Conservation (phyloP, 1,140 invertebrate species). For the Brachionus paranguensis region DNA sequence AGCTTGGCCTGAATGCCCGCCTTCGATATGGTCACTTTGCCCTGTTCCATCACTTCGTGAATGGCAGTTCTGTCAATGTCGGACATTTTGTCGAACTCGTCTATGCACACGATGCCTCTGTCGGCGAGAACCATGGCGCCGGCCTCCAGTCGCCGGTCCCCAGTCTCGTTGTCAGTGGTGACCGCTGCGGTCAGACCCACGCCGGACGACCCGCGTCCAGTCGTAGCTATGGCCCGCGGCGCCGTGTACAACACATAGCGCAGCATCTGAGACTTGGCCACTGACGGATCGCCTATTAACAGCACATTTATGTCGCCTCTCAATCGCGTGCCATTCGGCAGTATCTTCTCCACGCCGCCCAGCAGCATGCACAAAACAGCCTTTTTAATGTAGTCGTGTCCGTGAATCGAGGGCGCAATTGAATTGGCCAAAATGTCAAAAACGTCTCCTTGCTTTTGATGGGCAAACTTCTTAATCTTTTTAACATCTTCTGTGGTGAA, state of each 20-base stretch:
- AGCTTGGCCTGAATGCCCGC: constrained; percentile 95
- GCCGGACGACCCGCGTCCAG: constrained; percentile 86
- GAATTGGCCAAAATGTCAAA: constrained; percentile 85
- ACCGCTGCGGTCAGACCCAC: constrained; percentile 95
- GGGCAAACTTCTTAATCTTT: constrained; percentile 77
- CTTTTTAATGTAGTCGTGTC: constrained; percentile 92
- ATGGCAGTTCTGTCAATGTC: constrained; percentile 97
- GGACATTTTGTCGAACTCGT: constrained; percentile 99
- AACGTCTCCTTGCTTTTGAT: constrained; percentile 66
- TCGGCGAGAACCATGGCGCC: constrained; percentile 99
- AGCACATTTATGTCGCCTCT: constrained; percentile 95
- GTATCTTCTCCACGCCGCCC: constrained; percentile 88
- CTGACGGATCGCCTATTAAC: constrained; percentile 95
- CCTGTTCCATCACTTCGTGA: constrained; percentile 79
- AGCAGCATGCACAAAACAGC: constrained; percentile 89
- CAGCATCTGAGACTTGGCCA: constrained; percentile 94
- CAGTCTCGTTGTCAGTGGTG: constrained; percentile 43
- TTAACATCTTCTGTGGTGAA: constrained; percentile 81
- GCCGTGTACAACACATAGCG: constrained; percentile 85
- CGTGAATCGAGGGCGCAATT: constrained; percentile 93
- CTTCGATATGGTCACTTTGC: constrained; percentile 91
- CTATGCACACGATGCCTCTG: constrained; percentile 94
- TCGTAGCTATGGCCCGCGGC: constrained; percentile 89
- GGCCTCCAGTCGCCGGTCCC: constrained; percentile 74
- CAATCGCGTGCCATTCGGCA: constrained; percentile 88